Conservation (phyloP, 2,113 vertebrate genomes). For the Aptenodytes patagonicus region DNA sequence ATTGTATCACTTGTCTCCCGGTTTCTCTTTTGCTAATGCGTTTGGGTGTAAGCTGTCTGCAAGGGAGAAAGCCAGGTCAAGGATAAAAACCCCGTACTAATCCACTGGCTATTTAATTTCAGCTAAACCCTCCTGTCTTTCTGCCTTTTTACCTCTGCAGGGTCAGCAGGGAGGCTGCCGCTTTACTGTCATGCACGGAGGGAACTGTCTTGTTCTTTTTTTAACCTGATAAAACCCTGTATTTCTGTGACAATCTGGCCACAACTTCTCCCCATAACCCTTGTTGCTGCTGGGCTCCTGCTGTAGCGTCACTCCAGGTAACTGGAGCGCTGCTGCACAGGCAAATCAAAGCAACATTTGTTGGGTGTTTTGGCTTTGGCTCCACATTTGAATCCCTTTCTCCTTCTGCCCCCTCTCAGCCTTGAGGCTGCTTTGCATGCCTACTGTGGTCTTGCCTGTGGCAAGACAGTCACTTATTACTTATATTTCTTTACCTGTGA, state of each 20-base stretch:
- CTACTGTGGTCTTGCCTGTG: background rate
- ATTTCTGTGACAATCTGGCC: background rate
- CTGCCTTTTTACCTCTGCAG: conserved; percentile 25
- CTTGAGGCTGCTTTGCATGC: background rate
- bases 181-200: background rate
- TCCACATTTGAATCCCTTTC: background rate
- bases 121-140: conserved; percentile 40
- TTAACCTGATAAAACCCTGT: background rate
- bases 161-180: background rate
- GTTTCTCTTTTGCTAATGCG: background rate
- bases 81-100: conserved; percentile 63
- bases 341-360: background rate
- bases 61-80: conserved; percentile 50
- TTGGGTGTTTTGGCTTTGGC: background rate
- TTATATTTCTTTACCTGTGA: background rate
- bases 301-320: background rate
- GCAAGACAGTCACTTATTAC: background rate
- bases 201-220: background rate
- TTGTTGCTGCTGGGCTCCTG: background rate
- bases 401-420: background rate
- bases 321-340: background rate
- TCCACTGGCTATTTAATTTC: conserved; percentile 66
- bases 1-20: background rate
- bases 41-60: conserved; percentile 30
- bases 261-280: background rate